Base-by-base conservation (phyloP, 2,888 invertebrate species). In the Trachelus troglodyta region DNA sequence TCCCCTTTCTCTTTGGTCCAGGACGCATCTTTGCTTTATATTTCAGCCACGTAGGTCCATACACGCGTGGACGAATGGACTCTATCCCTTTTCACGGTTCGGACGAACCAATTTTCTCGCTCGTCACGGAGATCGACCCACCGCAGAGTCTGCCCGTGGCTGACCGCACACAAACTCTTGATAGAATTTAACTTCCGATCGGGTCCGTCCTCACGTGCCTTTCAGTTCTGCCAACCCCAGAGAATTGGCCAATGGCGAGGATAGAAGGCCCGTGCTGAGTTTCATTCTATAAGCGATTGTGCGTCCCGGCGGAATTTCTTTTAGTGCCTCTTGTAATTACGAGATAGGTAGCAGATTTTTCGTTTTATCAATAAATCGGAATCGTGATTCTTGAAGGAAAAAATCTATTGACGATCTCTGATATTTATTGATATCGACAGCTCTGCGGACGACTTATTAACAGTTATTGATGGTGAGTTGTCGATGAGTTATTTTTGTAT, bases 161-260 rank as follows among this genome's bases (percentile, higher is more conserved):
- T 33, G 69, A 69, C 69, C 69, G 69, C 69, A 69, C 69, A 33
- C 69, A 69, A 30, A 69, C 69, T 69, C 69, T 33, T 69, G 33
- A 69, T 69, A 69, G 69, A 69, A 69, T 69, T 69, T 69, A 69
- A 69, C 69, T 69, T 69, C 69, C 31, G 69, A 69, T 69, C 69
- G 69, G 69, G 69, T 33, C 15, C 69, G 69, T 33, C 33, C 69
- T 15, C 31, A 33, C 69, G 69, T 33, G 69, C 69, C 69, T 30
- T 12, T 69, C 69, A 33, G 69, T 69, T 33, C 69, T 69, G 69
- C 33, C 69, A 69, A 69, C 40, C 15, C 40, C 40, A 40, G 40
- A 15, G 40, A 40, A 40, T 40, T 40, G 40, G 40, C 40, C 40
- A 40, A 40, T 40, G 40, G 40, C 15, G 40, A 40, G 40, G 15